Evolutionary conservation across 1,140 invertebrate species (phyloP), one percentile per base, ranked within the genome.

Genomic region (Aphidius ervi): DNA sequence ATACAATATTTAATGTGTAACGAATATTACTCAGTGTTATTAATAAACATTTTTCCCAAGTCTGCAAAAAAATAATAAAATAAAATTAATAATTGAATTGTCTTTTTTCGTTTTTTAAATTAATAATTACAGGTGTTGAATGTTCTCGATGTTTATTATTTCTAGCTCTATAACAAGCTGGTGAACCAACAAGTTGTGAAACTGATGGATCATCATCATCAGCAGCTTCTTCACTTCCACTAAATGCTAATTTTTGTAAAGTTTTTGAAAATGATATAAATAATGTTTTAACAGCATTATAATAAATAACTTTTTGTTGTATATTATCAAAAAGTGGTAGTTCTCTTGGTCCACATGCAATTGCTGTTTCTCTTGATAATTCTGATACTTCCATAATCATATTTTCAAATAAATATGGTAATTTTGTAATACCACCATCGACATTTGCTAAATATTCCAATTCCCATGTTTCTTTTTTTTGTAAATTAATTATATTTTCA

Each of bases 21-120:
- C 87, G 87, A 76, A 93, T 95, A 78, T 98, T 97, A 69, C 93
- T 93, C 53, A 95, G 82, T 47, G 93, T 90, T 54, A 94, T 90
- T 23, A 97, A 81, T 58, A 97, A 81, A 41, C 90, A 85, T 67
- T 89, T 86, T 71, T 93, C 91, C 86, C 88, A 91, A 48, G 83
- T 83, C 67, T 87, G 81, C 37, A 58, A 61, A 69, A 69, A 61
- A 63, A 65, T 39, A 62, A 70, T 62, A 62, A 42, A 46, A 64
- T 20, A 59, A 20, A 10, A 40, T 40, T 37, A 41, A 31, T 55
- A 20, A 62, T 52, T 61, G 10, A 31, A 9, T 58, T n/a, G n/a
- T n/a, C 47, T 56, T 48, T 40, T 59, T 62, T 16, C n/a, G 16
- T 16, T 16, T 16, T 49, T 20, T 40, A 45, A 43, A 58, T 72